Percentiles rank a stretch among this genome's conserved stretches.
phyloP scores from a whole-genome alignment of 2,113 vertebrate species.

The Tympanuchus pallidicinctus region DNA sequence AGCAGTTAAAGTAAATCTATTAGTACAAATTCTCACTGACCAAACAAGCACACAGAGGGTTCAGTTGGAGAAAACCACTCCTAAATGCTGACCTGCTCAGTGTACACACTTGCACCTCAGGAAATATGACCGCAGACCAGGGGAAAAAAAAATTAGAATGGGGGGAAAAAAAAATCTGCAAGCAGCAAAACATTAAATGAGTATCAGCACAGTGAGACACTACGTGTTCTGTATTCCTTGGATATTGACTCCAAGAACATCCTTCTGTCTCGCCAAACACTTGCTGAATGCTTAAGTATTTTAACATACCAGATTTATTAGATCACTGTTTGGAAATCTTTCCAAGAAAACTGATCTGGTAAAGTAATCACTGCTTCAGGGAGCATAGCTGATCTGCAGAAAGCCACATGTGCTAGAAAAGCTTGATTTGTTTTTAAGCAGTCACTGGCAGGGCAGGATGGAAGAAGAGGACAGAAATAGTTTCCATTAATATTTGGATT shows the following conservation, averaged over 20 bases:
- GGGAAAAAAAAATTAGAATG: not conserved
- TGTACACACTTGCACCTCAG: not conserved
- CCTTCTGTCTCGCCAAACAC: conserved; percentile 55
- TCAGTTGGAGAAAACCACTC: conserved; percentile 1
- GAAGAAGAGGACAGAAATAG: not conserved
- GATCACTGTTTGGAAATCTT: conserved; percentile 43
- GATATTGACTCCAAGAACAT: conserved; percentile 45
- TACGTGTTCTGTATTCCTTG: conserved; percentile 25
- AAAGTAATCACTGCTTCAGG: conserved; percentile 51
- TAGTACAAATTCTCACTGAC: not conserved
- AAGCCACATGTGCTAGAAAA: conserved; percentile 30
- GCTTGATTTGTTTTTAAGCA: conserved; percentile 5
- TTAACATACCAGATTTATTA: conserved; percentile 59
- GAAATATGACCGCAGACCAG: not conserved
- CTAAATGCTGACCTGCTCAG: not conserved
- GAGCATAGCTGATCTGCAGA: not conserved
- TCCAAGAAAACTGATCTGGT: conserved; percentile 40
- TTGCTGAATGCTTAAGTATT: conserved; percentile 57
- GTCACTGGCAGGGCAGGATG: not conserved
- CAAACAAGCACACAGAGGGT: not conserved
- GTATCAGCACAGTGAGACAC: not conserved
- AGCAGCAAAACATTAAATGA: conserved; percentile 14
- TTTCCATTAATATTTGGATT: not conserved
- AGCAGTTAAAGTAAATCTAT: not conserved
- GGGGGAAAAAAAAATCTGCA: not conserved